A percentile compares a stretch with the other conserved stretches of the same genome.
Conservation (phyloP, 2,113 vertebrate genomes). For the Garra rufa region DNA sequence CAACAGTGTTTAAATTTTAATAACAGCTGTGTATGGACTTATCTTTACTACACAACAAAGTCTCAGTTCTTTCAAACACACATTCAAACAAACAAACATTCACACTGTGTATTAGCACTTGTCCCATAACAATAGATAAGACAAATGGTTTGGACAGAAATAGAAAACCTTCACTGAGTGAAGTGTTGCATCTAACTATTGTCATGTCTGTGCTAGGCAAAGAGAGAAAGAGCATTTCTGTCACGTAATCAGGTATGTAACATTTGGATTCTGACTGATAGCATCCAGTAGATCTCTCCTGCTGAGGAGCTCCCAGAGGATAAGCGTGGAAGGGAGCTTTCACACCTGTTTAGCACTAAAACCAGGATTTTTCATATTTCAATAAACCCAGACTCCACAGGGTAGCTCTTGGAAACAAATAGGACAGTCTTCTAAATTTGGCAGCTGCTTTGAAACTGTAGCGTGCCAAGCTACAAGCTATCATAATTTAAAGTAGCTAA, state of each 20-base stretch:
- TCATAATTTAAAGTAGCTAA: conserved; percentile 16
- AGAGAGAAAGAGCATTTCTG: not conserved
- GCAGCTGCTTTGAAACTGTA: conserved; percentile 31
- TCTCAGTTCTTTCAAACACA: not conserved
- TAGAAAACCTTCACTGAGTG: not conserved
- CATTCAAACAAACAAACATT: not conserved
- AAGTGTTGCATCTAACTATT: not conserved
- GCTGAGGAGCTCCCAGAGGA: not conserved
- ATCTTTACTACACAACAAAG: not conserved
- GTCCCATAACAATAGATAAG: not conserved
- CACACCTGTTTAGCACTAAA: conserved; percentile 26
- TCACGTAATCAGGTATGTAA: not conserved
- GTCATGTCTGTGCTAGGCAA: not conserved
- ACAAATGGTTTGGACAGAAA: not conserved
- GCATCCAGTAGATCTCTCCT: not conserved
- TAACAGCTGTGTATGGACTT: not conserved
- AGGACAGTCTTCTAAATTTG: conserved; percentile 26
- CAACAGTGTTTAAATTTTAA: not conserved
- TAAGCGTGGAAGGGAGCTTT: not conserved
- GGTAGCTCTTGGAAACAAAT: not conserved
- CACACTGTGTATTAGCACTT: not conserved
- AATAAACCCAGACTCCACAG: not conserved
- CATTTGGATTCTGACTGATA: conserved; percentile 16
- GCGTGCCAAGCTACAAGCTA: not conserved
- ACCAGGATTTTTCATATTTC: conserved; percentile 4